Base-by-base conservation (phyloP, 2,888 invertebrate species). In the Pterostichus niger region DNA sequence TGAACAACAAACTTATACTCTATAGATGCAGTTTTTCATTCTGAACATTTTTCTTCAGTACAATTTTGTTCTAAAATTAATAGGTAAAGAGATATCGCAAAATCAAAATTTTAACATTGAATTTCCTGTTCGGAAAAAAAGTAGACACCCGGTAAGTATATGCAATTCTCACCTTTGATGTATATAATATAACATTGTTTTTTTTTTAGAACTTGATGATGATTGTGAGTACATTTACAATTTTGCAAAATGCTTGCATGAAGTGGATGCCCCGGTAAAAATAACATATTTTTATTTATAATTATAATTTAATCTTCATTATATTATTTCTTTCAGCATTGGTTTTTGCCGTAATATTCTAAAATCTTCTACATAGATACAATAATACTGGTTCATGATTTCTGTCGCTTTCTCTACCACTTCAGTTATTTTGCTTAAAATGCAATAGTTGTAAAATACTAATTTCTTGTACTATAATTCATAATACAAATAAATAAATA, bases 141-240 rank as follows among this genome's bases (percentile, higher is more conserved):
- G n/a, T n/a, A n/a, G n/a, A n/a, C n/a, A n/a, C n/a, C n/a, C n/a
- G n/a, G n/a, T n/a, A n/a, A n/a, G n/a, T n/a, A 49, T 24, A 24
- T 24, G 6, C 49, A 49, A 9, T 9, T 49, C 11, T 49, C 49
- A 11, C 5, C 0, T 6, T 13, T 3, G 54, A 5, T 54, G 6
- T n/a, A 13, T 13, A 17, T 17, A 13, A 15, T 52, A 71, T 84
- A 56, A 24, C 15, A 59, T 17, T 15, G 0, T 17, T 17, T 54
- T 54, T 54, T 78, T 87, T 87, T 75, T 82, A 88, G 88, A 85
- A 79, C 87, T 86, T 33, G 86, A 85, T 7, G 85, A 88, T 83
- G 84, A 87, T 46, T 88, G 88, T 82, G 88, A 88, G 83, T 87
- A 87, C 84, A 86, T 88, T 7, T 88, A 88, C 79, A 87, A 88